Base-by-base conservation (phyloP, 2,797 vertebrate species). In the Scleropages formosus region DNA sequence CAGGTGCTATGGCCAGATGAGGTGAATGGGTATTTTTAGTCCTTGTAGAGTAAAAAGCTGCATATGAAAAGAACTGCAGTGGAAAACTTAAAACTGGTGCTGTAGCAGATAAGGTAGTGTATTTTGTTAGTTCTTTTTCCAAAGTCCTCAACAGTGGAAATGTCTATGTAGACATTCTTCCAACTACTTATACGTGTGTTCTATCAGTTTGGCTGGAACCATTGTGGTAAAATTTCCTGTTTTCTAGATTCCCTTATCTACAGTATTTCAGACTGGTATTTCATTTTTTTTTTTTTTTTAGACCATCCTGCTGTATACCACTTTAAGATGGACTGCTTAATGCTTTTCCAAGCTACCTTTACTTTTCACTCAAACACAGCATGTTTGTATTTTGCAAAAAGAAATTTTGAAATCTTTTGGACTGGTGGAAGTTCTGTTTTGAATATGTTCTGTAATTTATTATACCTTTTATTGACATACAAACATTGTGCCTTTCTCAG, bases 11-110 rank as follows among this genome's bases (percentile, higher is more conserved):
- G n/a, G n/a, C n/a, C n/a, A n/a, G n/a, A n/a, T n/a, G n/a, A n/a
- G n/a, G n/a, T n/a, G 27, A 31, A 64, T 68, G 66, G 68, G 66
- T 46, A 68, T n/a, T 15, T 71, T 71, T 27, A 58, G 49, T 53
- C 16, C 18, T 22, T 22, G 56, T 71, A 56, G 27, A 47, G 56
- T 58, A 4, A 27, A 71, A n/a, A 16, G 49, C 49, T 24, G 15
- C 22, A 70, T 70, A 26, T 20, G 20, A 70, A 27, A 8, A 16
- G 47, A 7, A 26, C 13, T 10, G 11, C 13, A 69, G 47, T 13
- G 65, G 8, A 16, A 31, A 39, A 13, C 44, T 46, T 22, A 51
- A 18, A n/a, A n/a, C 18, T 51, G 46, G 22, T 51, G 7, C 12
- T 69, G 46, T 46, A 26, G 47, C 22, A 64, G 4, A 8, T 62